These are phyloP conservation scores for Datnioides undecimradiatus DNA, from an alignment of 2,113 vertebrate species.

Conservation along the genomic window DNA sequence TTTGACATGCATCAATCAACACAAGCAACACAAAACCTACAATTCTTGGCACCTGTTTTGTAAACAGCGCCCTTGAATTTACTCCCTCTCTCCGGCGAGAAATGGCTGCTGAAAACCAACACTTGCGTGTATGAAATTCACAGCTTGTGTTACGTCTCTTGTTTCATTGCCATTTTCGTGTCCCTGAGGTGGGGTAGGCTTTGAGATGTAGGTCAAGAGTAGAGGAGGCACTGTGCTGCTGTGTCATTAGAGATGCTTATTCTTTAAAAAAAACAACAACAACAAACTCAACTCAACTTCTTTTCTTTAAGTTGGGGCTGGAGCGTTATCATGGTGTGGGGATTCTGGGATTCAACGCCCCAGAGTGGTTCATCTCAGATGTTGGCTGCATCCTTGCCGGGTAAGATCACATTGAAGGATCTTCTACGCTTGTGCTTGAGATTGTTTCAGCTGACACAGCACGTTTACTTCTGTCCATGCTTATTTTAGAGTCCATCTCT, in stretches of 20 bases:
- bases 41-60: background rate
- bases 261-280: background rate
- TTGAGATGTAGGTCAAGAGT: conserved; percentile 60
- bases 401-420: conserved; percentile 71
- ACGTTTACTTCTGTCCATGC: background rate
- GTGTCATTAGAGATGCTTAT: conserved; percentile 44
- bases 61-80: conserved; percentile 3
- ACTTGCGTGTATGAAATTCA: conserved; percentile 55
- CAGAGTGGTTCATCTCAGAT: conserved; percentile 87
- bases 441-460: background rate
- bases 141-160: conserved; percentile 60
- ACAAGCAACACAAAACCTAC: too few species aligned
- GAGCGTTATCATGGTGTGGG: conserved; percentile 85
- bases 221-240: background rate
- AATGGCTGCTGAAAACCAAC: conserved; percentile 43
- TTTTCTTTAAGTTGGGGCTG: conserved; percentile 83
- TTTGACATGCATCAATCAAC: too few species aligned
- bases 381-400: conserved; percentile 87
- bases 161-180: conserved; percentile 48
- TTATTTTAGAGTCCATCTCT: too few species aligned
- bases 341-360: conserved; percentile 86
- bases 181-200: background rate
- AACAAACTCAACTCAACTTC: background rate
- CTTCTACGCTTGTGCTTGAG: background rate
- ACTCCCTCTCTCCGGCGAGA: conserved; percentile 2